These are phyloP conservation scores for Epistrophe eligans DNA, from an alignment of 2,888 invertebrate genomes.

Conservation along the genomic window DNA sequence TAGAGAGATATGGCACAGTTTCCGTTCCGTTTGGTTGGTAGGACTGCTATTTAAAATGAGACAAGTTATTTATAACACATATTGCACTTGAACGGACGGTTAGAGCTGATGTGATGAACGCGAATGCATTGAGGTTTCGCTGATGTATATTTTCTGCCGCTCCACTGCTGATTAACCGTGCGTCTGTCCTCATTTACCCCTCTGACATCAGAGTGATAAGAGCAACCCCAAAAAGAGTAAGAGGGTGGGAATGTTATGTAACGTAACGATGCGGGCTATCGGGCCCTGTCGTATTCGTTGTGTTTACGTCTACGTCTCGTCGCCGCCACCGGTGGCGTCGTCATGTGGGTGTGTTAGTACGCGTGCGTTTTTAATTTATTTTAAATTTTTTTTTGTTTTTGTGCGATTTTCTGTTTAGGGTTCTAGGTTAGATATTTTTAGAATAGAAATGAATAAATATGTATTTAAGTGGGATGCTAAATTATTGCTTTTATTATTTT, in stretches of 20 bases:
- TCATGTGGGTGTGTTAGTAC: slow-evolving; percentile 71
- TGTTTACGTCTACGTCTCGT: neutral
- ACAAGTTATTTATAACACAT: slow-evolving; percentile 61
- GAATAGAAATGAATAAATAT: slow-evolving; percentile 25
- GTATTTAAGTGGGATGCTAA: slow-evolving; percentile 68
- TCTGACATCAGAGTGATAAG: slow-evolving; percentile 63
- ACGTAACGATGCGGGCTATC: slow-evolving; percentile 33
- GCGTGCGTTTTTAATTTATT: slow-evolving; percentile 75
- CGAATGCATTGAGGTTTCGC: neutral
- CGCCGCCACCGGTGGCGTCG: neutral
- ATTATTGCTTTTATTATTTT: slow-evolving; percentile 24
- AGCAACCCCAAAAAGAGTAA: slow-evolving; percentile 6
- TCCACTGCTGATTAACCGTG: slow-evolving; percentile 55
- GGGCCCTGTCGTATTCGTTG: neutral
- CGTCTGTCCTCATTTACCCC: slow-evolving; percentile 10
- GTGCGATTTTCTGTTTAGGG: slow-evolving; percentile 62
- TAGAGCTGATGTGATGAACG: slow-evolving; percentile 35
- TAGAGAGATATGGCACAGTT: slow-evolving; percentile 38
- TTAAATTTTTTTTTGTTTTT: slow-evolving; percentile 48
- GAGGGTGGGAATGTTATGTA: slow-evolving; percentile 54
- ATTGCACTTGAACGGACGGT: slow-evolving; percentile 69
- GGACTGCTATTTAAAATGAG: slow-evolving; percentile 38
- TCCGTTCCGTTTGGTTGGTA: slow-evolving; percentile 26
- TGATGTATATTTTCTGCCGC: slow-evolving; percentile 8
- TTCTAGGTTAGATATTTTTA: slow-evolving; percentile 75